phyloP scores from a whole-genome alignment of 2,888 invertebrate genomes.

The Leptinotarsa peninsularis region DNA sequence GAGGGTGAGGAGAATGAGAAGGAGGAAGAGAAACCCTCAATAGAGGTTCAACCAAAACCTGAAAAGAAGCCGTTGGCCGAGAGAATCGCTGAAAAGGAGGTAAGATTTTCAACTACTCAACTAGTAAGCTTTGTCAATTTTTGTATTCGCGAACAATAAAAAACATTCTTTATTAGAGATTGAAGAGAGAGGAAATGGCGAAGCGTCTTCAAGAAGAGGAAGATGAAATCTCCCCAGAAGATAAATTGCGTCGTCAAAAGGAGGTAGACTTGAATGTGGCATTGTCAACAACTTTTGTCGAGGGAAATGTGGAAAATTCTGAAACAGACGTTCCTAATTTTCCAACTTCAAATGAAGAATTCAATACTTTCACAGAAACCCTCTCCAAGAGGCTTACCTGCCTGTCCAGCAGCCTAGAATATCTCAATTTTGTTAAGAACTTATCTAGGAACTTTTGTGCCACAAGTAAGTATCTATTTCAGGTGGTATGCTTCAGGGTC shows the following conservation, averaged over 20 bases:
- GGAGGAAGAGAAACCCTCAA: conserved; percentile 70
- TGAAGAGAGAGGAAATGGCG: conserved; percentile 70
- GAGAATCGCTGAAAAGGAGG: conserved; percentile 81
- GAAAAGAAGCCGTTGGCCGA: conserved; percentile 81
- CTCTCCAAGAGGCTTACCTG: conserved; percentile 78
- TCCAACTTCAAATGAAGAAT: conserved; percentile 83
- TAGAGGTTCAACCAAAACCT: conserved; percentile 71
- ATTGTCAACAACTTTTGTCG: conserved; percentile 89
- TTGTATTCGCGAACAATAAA: too few species aligned
- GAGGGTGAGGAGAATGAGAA: conserved; percentile 90
- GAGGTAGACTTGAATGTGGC: conserved; percentile 89
- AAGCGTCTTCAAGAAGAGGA: conserved; percentile 71
- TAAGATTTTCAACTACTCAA: too few species aligned
- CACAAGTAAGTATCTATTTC: conserved; percentile 73
- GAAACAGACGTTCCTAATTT: conserved; percentile 74
- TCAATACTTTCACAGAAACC: conserved; percentile 80
- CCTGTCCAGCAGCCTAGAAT: conserved; percentile 76
- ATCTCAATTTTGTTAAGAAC: conserved; percentile 82
- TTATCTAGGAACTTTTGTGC: conserved; percentile 81
- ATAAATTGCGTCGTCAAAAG: conserved; percentile 81
- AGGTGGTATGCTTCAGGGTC: background rate
- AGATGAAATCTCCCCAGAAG: conserved; percentile 79
- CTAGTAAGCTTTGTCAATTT: too few species aligned
- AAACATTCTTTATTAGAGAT: conserved; percentile 65
- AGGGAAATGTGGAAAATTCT: conserved; percentile 40